These are phyloP conservation scores for Diabrotica virgifera DNA, from an alignment of 1,140 invertebrate genomes.

Conservation along the genomic window DNA sequence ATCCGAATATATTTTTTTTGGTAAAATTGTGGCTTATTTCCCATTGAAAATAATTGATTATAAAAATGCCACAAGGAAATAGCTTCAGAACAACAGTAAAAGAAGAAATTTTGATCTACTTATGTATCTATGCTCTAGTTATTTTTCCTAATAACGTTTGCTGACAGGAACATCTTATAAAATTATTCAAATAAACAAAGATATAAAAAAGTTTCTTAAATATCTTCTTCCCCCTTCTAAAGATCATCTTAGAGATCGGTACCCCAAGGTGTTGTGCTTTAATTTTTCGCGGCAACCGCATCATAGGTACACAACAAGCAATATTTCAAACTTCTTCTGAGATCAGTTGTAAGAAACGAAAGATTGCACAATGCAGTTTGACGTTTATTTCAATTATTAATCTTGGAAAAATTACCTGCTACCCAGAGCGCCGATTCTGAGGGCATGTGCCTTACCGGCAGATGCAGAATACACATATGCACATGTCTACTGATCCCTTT, in stretches of 20 bases:
- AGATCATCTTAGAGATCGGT: too few relatives aligned
- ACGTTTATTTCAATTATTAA: constrained; percentile 9
- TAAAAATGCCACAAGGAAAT: too few relatives aligned
- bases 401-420: constrained; percentile 15
- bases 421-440: not conserved
- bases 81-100: too few relatives aligned
- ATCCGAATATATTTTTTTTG: too few relatives aligned
- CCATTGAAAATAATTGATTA: too few relatives aligned
- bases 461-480: constrained; percentile 8
- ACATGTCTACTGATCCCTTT: constrained; percentile 12
- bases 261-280: constrained; percentile 1
- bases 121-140: too few relatives aligned
- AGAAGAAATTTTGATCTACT: too few relatives aligned
- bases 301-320: not conserved
- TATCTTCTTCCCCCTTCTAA: not conserved
- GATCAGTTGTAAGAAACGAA: not conserved
- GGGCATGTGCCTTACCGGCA: constrained; percentile 16
- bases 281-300: constrained; percentile 3
- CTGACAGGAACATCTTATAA: too few relatives aligned
- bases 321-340: constrained; percentile 3
- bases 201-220: too few relatives aligned
- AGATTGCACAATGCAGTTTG: not conserved
- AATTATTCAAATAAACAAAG: too few relatives aligned
- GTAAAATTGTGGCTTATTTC: too few relatives aligned
- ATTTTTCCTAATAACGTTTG: too few relatives aligned